Evolutionary conservation across 2,113 vertebrate species (phyloP), one percentile per base, ranked within the genome.

Genomic region (Egretta garzetta): DNA sequence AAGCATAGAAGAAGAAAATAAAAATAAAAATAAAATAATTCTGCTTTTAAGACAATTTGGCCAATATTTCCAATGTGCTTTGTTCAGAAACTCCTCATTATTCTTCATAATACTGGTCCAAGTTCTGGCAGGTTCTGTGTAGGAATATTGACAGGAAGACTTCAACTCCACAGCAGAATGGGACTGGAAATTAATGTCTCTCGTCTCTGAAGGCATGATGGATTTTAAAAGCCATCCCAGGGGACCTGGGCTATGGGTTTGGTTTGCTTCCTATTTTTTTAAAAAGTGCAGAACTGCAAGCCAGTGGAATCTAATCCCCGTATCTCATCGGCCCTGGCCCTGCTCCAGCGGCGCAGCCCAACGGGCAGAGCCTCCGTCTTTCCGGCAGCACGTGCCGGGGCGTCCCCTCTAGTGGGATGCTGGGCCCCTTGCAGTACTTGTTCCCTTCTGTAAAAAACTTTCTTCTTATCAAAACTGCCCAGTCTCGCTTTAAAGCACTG

Each of bases 81-180:
- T 73, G 12, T 72, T 76, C 45, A 90, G n/a, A 88, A 93, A 92
- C 17, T 91, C 53, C 35, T 64, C n/a, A n/a, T n/a, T n/a, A n/a
- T 70, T 76, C 47, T 70, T 93, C 47, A 8, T 35, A 86, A 80
- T 14, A 86, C 7, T 20, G 7, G 6, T 50, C 32, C 63, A 63
- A 58, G 24, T 41, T 76, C 41, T 77, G 82, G 30, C 67, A 88
- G 24, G n/a, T 53, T 88, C 35, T 70, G 21, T 53, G 39, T 13
- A 62, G 67, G 66, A 73, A 88, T 80, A 71, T 62, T 50, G 74
- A 62, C 18, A 71, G 22, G 37, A 70, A 63, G 52, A 84, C 35
- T 83, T 76, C 13, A 76, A 76, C 24, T 63, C 9, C 47, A 26
- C 7, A 18, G 50, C 17, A 63, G 45, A 80, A 86, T 3, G 28